Base-by-base conservation (phyloP, 2,797 vertebrate genomes). In the Xerus rutilus region DNA sequence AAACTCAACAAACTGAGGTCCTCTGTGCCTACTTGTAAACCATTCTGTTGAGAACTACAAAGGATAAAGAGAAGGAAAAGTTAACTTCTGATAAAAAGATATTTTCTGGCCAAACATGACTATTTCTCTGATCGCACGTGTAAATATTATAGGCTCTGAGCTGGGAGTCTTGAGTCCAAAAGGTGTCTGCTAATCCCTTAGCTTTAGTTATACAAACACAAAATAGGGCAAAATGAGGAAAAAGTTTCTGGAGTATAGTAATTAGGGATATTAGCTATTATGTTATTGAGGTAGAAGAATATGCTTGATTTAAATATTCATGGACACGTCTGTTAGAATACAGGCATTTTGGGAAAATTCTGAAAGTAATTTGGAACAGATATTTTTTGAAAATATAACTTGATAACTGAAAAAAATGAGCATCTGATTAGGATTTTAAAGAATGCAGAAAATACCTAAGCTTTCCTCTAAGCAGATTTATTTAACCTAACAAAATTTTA, bases 391-490 rank as follows among this genome's bases (percentile, higher is more conserved):
- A 78, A 95, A 95, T 49, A 39, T 2, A 72, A 30, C 45, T 52
- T 93, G n/a, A 67, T 85, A 73, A 91, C 3, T 73, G 32, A 79
- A 84, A 73, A 65, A 64, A 57, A 73, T 7, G 59, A 91, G 82
- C 70, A 77, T 67, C 39, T 90, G 52, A 18, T 65, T 82, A 83
- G 57, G 30, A 84, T 14, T 76, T 93, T 86, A 92, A 94, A 87
- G 86, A 97, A 95, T 86, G 47, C 76, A 93, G n/a, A 93, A 95
- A 95, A 87, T 89, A 95, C 5, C 17, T 23, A 76, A 79, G 77
- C 39, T 97, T 96, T 96, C 74, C 47, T 96, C 76, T 67, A 86
- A 84, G 59, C n/a, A 76, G 67, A 76, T 97, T 97, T 97, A 97
- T 95, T 97, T 70, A 96, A 77, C 54, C 57, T 47, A 94, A 91